A percentile compares a stretch with the other conserved stretches of the same genome.
Conservation (phyloP, 2,113 vertebrate species). For the Leiothrix lutea region DNA sequence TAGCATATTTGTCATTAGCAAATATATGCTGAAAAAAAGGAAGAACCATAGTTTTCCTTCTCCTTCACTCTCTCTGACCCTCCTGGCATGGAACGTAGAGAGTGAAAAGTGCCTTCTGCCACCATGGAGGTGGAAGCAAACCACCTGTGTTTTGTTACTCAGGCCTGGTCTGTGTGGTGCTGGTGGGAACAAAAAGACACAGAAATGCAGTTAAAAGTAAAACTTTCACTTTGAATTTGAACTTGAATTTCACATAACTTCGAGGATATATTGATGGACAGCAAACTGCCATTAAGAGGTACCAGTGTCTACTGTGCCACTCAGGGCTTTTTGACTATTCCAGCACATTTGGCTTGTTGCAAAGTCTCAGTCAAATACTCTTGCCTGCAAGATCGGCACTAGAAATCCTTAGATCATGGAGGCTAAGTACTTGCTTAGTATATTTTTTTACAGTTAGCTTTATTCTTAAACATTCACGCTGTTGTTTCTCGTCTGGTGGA, state of each 20-base stretch:
- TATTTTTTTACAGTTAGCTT: neutral
- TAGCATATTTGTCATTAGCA: neutral
- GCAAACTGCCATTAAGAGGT: conserved; percentile 18
- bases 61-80: neutral
- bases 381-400: neutral
- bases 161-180: neutral
- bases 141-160: neutral
- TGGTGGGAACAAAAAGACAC: neutral
- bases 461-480: neutral
- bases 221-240: neutral
- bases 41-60: neutral
- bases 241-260: neutral
- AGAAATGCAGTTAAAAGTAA: neutral
- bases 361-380: neutral
- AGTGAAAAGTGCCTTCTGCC: neutral
- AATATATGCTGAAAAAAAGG: neutral
- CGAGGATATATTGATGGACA: neutral
- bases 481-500: neutral
- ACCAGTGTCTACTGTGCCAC: neutral
- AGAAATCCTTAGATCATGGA: neutral
- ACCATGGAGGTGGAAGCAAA: neutral
- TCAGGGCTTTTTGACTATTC: neutral
- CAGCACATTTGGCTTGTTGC: neutral
- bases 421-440: neutral
- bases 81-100: neutral